phyloP scores from a whole-genome alignment of 2,797 vertebrate species.

The Scolopax bukidnonensis region DNA sequence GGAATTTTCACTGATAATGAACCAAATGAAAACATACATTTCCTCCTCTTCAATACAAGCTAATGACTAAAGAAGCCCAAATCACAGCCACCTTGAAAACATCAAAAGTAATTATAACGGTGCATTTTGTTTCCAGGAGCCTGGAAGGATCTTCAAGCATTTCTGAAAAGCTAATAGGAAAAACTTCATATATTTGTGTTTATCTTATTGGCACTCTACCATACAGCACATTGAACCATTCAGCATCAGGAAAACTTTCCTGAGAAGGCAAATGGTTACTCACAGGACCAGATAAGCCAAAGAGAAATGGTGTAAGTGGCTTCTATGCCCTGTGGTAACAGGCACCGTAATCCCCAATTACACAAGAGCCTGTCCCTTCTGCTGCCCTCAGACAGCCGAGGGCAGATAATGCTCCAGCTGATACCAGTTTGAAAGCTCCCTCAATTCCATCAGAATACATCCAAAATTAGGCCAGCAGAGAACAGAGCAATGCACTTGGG shows the following conservation, averaged over 20 bases:
- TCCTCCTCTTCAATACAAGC: not conserved
- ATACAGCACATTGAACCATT: not conserved
- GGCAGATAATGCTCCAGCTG: not conserved
- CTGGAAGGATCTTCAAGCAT: conserved; percentile 9
- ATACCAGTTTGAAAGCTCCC: not conserved
- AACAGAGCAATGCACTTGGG: not conserved
- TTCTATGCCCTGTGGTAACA: not conserved
- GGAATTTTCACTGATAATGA: conserved; percentile 4
- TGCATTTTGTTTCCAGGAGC: conserved; percentile 53
- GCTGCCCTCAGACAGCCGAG: not conserved
- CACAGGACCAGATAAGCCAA: not conserved
- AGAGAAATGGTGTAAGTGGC: not conserved
- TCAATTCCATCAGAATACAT: not conserved
- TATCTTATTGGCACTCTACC: not conserved
- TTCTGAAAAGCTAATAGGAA: conserved; percentile 44
- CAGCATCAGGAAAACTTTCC: not conserved
- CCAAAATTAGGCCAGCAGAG: not conserved
- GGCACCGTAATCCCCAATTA: not conserved
- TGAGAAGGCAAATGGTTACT: not conserved
- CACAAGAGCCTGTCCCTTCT: not conserved
- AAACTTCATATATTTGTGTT: not conserved
- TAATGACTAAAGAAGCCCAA: not conserved
- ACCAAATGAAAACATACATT: not conserved
- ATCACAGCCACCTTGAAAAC: conserved; percentile 47
- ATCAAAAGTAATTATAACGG: conserved; percentile 31